Evolutionary conservation across 64 coral and sea anemone genomes (phyloP).

Genomic region (Montipora cactus): DNA sequence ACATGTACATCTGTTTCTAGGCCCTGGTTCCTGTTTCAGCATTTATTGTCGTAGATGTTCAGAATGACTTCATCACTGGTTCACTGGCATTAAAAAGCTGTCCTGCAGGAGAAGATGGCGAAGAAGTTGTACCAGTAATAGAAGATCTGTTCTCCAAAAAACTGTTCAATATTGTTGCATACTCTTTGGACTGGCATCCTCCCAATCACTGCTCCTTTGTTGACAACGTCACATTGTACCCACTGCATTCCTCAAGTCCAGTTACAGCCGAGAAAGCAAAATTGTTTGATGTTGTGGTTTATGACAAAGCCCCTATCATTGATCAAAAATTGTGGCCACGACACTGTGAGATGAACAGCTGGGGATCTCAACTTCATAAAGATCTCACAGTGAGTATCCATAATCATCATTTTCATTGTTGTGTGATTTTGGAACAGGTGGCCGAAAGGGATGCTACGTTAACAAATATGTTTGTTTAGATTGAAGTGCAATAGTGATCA

Average conservation of each 20-base stretch:
- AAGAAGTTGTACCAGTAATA: constrained; percentile 79
- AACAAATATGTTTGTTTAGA: no score
- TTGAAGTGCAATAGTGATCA: no score
- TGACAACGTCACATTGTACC: constrained; percentile 79
- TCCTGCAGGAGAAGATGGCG: constrained; percentile 74
- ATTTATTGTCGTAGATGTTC: constrained; percentile 84
- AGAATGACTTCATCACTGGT: constrained; percentile 97
- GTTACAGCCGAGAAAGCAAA: constrained; percentile 62
- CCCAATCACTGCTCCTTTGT: constrained; percentile 89
- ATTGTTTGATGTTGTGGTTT: constrained; percentile 84
- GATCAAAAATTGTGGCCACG: constrained; percentile 90
- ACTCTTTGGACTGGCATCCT: constrained; percentile 92
- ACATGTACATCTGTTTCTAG: constrained; percentile 44
- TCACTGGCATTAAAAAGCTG: constrained; percentile 77
- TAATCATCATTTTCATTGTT: no score
- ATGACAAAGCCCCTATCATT: constrained; percentile 48
- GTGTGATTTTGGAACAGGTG: no score
- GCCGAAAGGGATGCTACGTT: no score
- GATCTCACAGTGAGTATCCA: constrained; percentile 63
- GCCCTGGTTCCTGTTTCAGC: constrained; percentile 41
- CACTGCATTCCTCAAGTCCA: constrained; percentile 75
- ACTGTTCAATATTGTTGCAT: constrained; percentile 71
- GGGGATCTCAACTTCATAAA: constrained; percentile 91
- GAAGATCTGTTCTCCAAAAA: constrained; percentile 69
- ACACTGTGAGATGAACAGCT: constrained; percentile 82